Evolutionary conservation across 1,140 invertebrate species (phyloP).

Genomic region (Globodera rostochiensis): DNA sequence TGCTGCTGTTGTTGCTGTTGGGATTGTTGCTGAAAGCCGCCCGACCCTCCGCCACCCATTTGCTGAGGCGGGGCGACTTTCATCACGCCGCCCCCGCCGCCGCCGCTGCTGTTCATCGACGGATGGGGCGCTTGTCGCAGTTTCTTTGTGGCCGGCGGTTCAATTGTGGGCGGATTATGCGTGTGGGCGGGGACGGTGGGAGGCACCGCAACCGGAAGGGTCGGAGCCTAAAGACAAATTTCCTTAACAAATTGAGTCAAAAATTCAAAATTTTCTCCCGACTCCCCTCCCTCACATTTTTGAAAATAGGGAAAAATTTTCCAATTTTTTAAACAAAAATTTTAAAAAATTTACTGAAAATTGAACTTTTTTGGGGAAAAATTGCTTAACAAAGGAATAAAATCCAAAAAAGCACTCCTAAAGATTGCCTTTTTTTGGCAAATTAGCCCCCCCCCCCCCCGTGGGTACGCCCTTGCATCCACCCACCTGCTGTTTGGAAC

Average conservation of each 20-base stretch:
- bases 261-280: no score
- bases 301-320: no score
- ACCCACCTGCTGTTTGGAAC: conserved; percentile 46
- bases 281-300: no score
- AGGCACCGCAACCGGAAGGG: background rate
- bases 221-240: conserved; percentile 21
- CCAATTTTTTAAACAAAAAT: no score
- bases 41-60: conserved; percentile 8
- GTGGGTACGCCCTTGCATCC: no score
- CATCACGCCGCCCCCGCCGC: background rate
- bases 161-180: conserved; percentile 37
- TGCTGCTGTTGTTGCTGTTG: conserved; percentile 27
- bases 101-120: background rate
- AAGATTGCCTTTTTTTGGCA: no score
- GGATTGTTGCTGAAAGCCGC: background rate
- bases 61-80: conserved; percentile 5
- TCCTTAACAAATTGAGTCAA: no score
- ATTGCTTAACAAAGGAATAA: no score
- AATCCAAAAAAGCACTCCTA: no score
- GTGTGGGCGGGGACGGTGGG: conserved; percentile 26
- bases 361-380: no score
- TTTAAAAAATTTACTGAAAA: no score
- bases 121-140: background rate
- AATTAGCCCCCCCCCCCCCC: no score
- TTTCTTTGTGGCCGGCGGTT: conserved; percentile 28